A percentile compares a stretch with the other conserved stretches of the same genome.
Evolutionary conservation across 2,113 vertebrate species (phyloP).

Genomic region (Scatophagus argus): DNA sequence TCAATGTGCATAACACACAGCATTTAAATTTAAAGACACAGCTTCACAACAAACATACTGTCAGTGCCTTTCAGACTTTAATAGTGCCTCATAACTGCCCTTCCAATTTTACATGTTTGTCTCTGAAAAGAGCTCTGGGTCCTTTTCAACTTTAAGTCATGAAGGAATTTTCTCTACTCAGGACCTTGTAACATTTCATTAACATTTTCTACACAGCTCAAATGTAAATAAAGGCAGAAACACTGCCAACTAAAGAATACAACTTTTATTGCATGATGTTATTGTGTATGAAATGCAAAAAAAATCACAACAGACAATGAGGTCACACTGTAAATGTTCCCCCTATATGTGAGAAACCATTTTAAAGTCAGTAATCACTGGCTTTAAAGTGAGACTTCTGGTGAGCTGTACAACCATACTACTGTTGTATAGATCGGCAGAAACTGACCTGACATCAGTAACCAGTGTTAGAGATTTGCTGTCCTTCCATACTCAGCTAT

Average conservation of each 20-base stretch:
- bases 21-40: constrained; percentile 14
- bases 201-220: neutral
- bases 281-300: neutral
- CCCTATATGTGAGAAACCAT: neutral
- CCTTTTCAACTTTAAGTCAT: neutral
- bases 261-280: too few species aligned
- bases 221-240: neutral
- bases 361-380: neutral
- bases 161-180: neutral
- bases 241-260: neutral
- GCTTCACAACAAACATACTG: constrained; percentile 6
- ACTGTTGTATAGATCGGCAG: neutral
- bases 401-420: neutral
- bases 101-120: neutral
- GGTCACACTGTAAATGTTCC: neutral
- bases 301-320: neutral
- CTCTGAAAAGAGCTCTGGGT: neutral
- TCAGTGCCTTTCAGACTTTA: neutral
- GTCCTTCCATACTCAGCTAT: too few species aligned
- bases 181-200: neutral
- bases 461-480: too few species aligned
- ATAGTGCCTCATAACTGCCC: neutral
- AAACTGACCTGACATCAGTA: too few species aligned
- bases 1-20: constrained; percentile 10
- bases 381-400: neutral